phyloP scores from a whole-genome alignment of 2,113 vertebrate species.

The Zosterops japonicus region DNA sequence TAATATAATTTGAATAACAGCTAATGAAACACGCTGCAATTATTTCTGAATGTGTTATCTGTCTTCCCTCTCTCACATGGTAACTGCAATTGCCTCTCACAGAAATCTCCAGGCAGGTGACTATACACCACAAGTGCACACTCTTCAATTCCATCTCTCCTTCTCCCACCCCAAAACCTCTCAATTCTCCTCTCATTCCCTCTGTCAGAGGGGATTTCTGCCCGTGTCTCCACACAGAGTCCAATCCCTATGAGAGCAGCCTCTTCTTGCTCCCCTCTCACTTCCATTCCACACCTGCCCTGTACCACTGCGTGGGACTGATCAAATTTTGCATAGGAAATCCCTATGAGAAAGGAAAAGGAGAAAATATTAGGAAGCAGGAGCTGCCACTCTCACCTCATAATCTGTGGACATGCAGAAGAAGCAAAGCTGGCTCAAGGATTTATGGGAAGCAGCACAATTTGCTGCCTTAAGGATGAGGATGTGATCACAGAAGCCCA shows the following conservation, averaged over 20 bases:
- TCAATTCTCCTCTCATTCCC: background rate
- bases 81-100: background rate
- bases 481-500: background rate
- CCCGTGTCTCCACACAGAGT: background rate
- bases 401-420: background rate
- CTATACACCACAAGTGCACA: background rate
- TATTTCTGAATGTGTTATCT: background rate
- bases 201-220: background rate
- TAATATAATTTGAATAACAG: background rate
- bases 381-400: background rate
- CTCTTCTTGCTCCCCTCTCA: background rate
- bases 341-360: background rate
- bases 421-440: background rate
- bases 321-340: background rate
- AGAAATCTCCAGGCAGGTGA: background rate
- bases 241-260: background rate
- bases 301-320: background rate
- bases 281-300: background rate
- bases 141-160: background rate
- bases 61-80: background rate
- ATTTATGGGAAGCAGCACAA: background rate
- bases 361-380: background rate
- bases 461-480: background rate
- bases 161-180: background rate
- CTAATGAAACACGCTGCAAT: background rate